Evolutionary conservation across 2,113 vertebrate genomes (phyloP), one percentile per base, ranked within the genome.

Genomic region (Edolisoma coerulescens): DNA sequence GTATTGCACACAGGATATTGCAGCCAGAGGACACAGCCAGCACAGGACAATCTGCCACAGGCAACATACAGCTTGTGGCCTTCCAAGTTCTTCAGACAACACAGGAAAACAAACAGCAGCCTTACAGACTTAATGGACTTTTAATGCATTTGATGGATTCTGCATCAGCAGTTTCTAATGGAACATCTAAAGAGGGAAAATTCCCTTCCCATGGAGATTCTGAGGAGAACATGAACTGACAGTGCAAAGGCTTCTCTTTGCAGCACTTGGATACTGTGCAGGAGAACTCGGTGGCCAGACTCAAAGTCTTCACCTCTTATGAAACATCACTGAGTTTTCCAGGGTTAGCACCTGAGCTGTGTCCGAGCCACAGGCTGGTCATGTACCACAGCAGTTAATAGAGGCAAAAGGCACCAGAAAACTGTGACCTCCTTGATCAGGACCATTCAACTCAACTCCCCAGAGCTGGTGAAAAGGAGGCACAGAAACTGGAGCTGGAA

Each of bases 101-200:
- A 37, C 61, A 85, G 81, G 53, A 71, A 94, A 94, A 91, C 84
- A 76, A 94, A 61, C 41, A 84, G 74, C 57, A 91, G 53, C 50
- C 35, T 78, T 57, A 39, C 56, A 61, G 91, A 35, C 65, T 89
- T 94, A 91, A 95, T 94, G 91, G 93, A 49, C 61, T 93, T 94
- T 9, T 91, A 96, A 93, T 96, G 91, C 87, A 69, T 95, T 54
- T 87, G 89, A 95, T 87, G 89, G 89, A 93, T 87, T 94, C 87
- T 95, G 91, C 93, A 91, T 79, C 95, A 96, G 94, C 89, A 96
- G 61, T 61, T 95, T 76, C 49, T 91, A 90, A 85, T 61, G 78
- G 65, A 91, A 89, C 54, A 84, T 61, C 89, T 82, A 63, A 83
- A 82, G 54, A 65, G 65, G 49, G 77, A 84, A 89, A 87, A 50